phyloP scores from a whole-genome alignment of 1,140 invertebrate species.

The Caenorhabditis latens region DNA sequence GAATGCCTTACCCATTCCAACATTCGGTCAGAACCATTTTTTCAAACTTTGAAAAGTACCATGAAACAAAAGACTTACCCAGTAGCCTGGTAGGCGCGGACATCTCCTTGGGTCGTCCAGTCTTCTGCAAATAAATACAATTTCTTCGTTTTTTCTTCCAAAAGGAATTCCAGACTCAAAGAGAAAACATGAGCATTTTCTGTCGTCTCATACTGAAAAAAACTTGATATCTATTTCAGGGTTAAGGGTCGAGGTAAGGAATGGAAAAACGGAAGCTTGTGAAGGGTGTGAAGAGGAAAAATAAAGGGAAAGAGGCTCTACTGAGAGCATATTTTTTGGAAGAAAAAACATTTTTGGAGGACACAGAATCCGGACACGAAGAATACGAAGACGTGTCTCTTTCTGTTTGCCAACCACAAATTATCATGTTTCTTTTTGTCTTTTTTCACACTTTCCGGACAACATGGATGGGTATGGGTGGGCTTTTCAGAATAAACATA shows the following conservation, averaged over 20 bases:
- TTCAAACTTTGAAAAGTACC: neutral
- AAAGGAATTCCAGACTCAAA: neutral
- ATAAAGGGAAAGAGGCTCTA: neutral
- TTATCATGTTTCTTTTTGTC: conserved; percentile 44
- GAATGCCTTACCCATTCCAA: too few species aligned
- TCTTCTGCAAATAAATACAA: conserved; percentile 26
- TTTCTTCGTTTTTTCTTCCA: too few species aligned
- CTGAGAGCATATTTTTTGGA: conserved; percentile 29
- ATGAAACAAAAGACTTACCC: conserved; percentile 22
- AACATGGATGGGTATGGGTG: neutral
- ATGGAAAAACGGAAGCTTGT: neutral
- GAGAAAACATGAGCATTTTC: neutral
- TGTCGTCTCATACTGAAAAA: neutral
- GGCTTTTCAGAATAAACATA: neutral
- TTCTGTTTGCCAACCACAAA: conserved; percentile 46
- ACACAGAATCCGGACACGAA: conserved; percentile 31
- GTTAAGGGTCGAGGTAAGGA: neutral
- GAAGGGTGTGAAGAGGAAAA: conserved; percentile 24
- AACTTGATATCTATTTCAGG: conserved; percentile 44
- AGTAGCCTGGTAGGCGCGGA: conserved; percentile 55
- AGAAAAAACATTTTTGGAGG: neutral
- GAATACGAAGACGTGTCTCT: conserved; percentile 4
- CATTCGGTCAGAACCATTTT: too few species aligned
- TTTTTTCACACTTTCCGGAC: conserved; percentile 38
- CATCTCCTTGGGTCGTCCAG: conserved; percentile 51